Evolutionary conservation across 1,140 invertebrate genomes (phyloP).

Genomic region (Parapsyche elsis): DNA sequence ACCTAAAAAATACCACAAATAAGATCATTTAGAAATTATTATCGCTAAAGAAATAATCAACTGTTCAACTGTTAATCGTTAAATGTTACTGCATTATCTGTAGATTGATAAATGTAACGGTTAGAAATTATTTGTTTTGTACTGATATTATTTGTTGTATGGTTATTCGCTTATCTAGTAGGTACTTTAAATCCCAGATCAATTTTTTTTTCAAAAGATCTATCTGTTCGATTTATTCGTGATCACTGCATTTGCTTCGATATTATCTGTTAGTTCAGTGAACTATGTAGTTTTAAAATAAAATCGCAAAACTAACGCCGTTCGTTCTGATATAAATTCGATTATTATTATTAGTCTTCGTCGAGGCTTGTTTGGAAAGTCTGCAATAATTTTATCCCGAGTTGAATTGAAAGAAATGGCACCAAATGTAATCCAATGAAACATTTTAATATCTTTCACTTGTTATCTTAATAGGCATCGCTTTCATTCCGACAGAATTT

Average conservation of each 20-base stretch:
- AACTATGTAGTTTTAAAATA: neutral
- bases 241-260: neutral
- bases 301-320: too few species aligned
- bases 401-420: neutral
- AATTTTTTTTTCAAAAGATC: neutral
- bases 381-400: neutral
- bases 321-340: neutral
- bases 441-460: constrained; percentile 2
- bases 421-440: neutral
- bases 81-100: too few species aligned
- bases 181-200: too few species aligned
- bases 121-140: too few species aligned
- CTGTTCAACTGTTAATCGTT: too few species aligned
- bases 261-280: constrained; percentile 7
- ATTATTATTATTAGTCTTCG: neutral
- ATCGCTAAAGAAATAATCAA: too few species aligned
- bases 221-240: neutral
- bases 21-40: too few species aligned
- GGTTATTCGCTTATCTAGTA: too few species aligned
- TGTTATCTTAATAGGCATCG: constrained; percentile 7
- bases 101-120: too few species aligned
- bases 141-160: too few species aligned
- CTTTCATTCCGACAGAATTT: neutral
- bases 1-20: too few species aligned
- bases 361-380: neutral